Evolutionary conservation across 2,888 invertebrate species (phyloP).

Genomic region (Neoascia interrupta): DNA sequence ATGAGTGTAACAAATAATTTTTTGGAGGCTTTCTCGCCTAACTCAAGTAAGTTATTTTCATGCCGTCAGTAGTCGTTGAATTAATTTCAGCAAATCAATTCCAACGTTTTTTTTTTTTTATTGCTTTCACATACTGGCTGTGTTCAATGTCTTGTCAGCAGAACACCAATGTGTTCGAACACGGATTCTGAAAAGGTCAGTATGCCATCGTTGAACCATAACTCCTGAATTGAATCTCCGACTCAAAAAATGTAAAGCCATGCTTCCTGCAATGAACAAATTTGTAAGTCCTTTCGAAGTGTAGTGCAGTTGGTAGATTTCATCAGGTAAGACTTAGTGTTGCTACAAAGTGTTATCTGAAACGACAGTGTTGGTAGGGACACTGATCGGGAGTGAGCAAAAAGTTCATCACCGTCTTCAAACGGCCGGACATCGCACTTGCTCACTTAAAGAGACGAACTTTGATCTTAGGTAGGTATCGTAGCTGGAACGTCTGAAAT

Average conservation of each 20-base stretch:
- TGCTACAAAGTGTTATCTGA: not conserved
- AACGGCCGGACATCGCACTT: not conserved
- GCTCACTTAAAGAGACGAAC: not conserved
- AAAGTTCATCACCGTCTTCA: too few species aligned
- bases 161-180: conserved; percentile 15
- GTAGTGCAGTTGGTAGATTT: conserved; percentile 6
- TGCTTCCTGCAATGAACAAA: conserved; percentile 19
- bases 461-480: conserved; percentile 51
- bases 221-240: too few species aligned
- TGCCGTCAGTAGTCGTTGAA: conserved; percentile 30
- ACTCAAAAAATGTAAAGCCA: too few species aligned
- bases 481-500: conserved; percentile 8
- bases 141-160: conserved; percentile 28
- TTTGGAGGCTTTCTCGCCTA: not conserved
- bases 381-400: too few species aligned
- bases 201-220: conserved; percentile 32
- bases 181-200: conserved; percentile 51
- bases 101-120: not conserved
- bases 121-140: conserved; percentile 35
- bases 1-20: not conserved
- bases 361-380: too few species aligned
- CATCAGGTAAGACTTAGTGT: conserved; percentile 33
- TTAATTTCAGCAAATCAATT: conserved; percentile 25
- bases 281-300: conserved; percentile 42
- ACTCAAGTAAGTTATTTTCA: conserved; percentile 31